Evolutionary conservation across 2,888 invertebrate genomes (phyloP).

Genomic region (Archaeoteleia sp.): DNA sequence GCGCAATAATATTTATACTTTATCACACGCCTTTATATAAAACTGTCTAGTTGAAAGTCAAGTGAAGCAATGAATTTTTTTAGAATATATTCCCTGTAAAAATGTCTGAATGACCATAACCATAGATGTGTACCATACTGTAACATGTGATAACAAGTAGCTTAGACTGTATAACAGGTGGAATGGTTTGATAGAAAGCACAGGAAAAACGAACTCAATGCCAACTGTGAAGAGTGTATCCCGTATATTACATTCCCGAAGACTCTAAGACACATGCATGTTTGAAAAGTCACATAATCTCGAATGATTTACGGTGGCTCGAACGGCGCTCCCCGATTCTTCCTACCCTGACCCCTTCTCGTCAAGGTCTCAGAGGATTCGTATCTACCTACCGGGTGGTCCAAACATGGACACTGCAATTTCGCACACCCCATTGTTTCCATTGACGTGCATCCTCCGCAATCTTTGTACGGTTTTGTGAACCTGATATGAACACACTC

Average conservation of each 20-base stretch:
- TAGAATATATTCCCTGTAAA: no score
- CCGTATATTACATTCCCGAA: slow-evolving; percentile 59
- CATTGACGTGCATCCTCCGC: slow-evolving; percentile 41
- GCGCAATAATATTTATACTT: no score
- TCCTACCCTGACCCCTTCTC: slow-evolving; percentile 58
- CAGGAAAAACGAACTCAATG: slow-evolving; percentile 43
- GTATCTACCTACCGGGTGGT: slow-evolving; percentile 63
- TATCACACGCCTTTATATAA: no score
- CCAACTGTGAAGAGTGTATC: slow-evolving; percentile 57
- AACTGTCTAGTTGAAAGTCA: no score
- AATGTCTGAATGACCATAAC: no score
- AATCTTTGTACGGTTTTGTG: slow-evolving; percentile 37
- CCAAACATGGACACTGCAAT: slow-evolving; percentile 51
- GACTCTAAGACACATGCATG: slow-evolving; percentile 62
- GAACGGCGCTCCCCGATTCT: slow-evolving; percentile 59
- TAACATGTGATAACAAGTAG: slow-evolving; percentile 4
- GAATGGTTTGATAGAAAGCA: slow-evolving; percentile 40
- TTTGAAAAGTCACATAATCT: slow-evolving; percentile 70
- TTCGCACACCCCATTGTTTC: slow-evolving; percentile 51
- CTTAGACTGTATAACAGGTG: slow-evolving; percentile 15
- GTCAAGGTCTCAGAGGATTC: slow-evolving; percentile 59
- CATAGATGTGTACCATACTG: no score
- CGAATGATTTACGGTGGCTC: slow-evolving; percentile 64
- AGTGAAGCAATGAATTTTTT: no score
- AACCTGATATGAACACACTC: slow-evolving; percentile 48